Evolutionary conservation across 1,140 invertebrate genomes (phyloP).

Genomic region (Heliconius melpomene): DNA sequence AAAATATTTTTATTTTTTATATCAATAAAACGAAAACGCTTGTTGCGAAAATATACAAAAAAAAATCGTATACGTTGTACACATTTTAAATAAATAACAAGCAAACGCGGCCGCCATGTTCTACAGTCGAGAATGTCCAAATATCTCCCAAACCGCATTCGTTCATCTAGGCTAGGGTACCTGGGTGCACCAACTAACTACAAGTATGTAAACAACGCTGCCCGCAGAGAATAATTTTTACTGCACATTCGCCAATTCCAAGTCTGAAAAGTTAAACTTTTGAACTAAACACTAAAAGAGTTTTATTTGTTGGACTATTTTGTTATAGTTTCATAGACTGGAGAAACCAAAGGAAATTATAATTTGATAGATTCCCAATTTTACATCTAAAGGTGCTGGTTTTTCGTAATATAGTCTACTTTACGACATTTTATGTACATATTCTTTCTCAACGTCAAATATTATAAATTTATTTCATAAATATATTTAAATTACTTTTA

Average conservation of each 20-base stretch:
- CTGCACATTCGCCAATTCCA: background rate
- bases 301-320: constrained; percentile 1
- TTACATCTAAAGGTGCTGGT: too few species aligned
- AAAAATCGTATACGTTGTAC: background rate
- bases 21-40: too few species aligned
- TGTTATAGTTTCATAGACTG: background rate
- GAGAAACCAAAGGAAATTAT: too few species aligned
- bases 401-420: too few species aligned
- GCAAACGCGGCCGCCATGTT: background rate
- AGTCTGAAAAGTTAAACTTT: constrained; percentile 15
- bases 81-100: constrained; percentile 21
- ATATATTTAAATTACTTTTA: too few species aligned
- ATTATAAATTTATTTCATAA: too few species aligned
- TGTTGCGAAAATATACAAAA: background rate
- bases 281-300: background rate
- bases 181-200: constrained; percentile 21
- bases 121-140: constrained; percentile 18
- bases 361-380: too few species aligned
- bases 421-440: too few species aligned
- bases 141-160: constrained; percentile 27
- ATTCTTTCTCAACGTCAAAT: too few species aligned
- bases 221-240: constrained; percentile 28
- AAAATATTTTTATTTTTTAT: too few species aligned
- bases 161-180: background rate
- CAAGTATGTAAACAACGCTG: constrained; percentile 30